A percentile compares a stretch with the other conserved stretches of the same genome.
These are phyloP conservation scores for Aromia moschata DNA, from an alignment of 2,888 invertebrate genomes.

Conservation along the genomic window DNA sequence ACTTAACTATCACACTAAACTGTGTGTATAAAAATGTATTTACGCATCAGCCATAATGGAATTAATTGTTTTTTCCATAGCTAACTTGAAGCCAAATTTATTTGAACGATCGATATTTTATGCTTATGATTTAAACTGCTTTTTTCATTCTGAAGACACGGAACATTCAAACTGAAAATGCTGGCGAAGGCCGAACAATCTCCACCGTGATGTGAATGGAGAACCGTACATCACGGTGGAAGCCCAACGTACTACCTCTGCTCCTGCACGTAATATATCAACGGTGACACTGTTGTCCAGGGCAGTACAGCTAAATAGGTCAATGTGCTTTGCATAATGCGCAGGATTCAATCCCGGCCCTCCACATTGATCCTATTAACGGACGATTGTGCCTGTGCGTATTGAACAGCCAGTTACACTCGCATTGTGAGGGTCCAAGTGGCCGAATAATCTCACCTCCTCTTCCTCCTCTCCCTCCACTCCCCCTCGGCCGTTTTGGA, in stretches of 20 bases:
- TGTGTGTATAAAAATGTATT: too few species aligned
- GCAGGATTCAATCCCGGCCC: slow-evolving; percentile 57
- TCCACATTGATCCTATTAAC: slow-evolving; percentile 58
- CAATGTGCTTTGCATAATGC: slow-evolving; percentile 57
- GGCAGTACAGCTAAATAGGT: slow-evolving; percentile 49
- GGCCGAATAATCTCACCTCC: slow-evolving; percentile 23
- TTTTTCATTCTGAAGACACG: too few species aligned
- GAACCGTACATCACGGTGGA: slow-evolving; percentile 11
- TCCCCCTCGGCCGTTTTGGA: slow-evolving; percentile 6
- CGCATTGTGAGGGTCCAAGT: slow-evolving; percentile 26
- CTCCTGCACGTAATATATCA: slow-evolving; percentile 21
- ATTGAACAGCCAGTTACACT: slow-evolving; percentile 39
- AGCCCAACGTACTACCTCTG: background rate
- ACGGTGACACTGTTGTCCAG: slow-evolving; percentile 47
- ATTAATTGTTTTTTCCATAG: too few species aligned
- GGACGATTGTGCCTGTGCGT: slow-evolving; percentile 54
- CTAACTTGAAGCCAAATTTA: too few species aligned
- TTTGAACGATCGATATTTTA: too few species aligned
- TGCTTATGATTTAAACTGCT: too few species aligned
- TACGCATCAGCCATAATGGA: too few species aligned
- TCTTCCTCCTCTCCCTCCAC: slow-evolving; percentile 12
- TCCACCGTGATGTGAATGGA: too few species aligned
- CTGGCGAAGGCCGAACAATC: too few species aligned
- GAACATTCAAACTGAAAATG: too few species aligned
- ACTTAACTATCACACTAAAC: too few species aligned